Conservation (phyloP, 1,140 invertebrate species). For the Drosophila ficusphila region DNA sequence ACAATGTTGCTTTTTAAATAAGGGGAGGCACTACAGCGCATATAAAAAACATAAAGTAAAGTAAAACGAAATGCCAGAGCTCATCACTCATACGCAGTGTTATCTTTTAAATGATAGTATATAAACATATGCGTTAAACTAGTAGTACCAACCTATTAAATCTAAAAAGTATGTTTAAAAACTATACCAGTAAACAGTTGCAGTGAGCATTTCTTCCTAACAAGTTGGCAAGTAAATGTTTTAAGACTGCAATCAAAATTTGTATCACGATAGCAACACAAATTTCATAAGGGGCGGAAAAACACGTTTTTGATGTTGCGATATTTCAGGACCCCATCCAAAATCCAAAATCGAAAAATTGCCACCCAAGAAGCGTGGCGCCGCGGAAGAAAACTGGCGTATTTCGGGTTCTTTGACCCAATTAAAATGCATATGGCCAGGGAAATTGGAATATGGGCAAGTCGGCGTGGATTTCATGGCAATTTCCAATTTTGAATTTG, state of each 20-base stretch:
- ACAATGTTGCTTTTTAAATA: not conserved
- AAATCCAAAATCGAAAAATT: not conserved
- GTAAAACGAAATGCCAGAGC: not conserved
- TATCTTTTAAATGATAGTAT: not conserved
- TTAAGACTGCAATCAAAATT: no score
- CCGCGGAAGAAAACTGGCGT: not conserved
- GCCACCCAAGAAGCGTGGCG: constrained; percentile 20
- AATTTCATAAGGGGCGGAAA: not conserved
- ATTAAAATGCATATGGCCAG: constrained; percentile 60
- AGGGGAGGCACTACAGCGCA: not conserved
- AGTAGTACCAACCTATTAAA: no score
- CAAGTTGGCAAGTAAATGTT: no score
- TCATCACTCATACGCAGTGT: not conserved
- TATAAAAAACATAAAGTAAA: not conserved
- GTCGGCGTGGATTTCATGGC: constrained; percentile 35
- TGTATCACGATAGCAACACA: not conserved
- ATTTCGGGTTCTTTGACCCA: constrained; percentile 50
- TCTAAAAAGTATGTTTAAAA: no score
- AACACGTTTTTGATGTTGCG: not conserved
- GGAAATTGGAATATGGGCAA: constrained; percentile 3
- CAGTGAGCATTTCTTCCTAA: no score
- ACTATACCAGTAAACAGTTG: no score
- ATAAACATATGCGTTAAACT: no score
- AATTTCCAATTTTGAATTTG: constrained; percentile 68
- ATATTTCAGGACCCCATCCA: not conserved